Evolutionary conservation across 2,113 vertebrate species (phyloP).

Genomic region (Thermophis baileyi): DNA sequence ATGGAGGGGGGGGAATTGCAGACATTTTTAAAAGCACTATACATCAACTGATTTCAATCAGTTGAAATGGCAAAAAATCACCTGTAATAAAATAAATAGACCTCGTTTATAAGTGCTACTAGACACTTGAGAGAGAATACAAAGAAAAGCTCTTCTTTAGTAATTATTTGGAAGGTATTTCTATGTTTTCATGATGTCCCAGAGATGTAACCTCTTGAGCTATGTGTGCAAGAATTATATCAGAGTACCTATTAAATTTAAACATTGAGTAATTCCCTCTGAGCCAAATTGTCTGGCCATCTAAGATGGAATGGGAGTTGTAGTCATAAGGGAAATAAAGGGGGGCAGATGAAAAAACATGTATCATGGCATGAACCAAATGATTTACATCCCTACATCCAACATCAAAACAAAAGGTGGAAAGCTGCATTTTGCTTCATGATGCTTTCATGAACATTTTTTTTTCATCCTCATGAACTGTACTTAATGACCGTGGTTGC

Average conservation of each 20-base stretch:
- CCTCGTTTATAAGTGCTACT: neutral
- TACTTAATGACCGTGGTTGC: neutral
- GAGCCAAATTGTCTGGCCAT: neutral
- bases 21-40: neutral
- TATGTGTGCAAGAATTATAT: neutral
- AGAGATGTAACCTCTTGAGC: neutral
- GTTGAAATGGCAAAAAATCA: neutral
- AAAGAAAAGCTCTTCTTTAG: neutral
- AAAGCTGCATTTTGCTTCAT: neutral
- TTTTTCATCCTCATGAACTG: neutral
- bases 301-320: neutral
- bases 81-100: neutral
- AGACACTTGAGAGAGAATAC: neutral
- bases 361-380: neutral
- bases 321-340: neutral
- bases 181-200: neutral
- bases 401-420: neutral
- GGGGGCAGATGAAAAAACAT: neutral
- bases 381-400: neutral
- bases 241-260: neutral
- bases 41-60: neutral
- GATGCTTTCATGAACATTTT: neutral
- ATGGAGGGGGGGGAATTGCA: neutral
- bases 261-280: neutral
- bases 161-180: neutral